A percentile compares a stretch with the other conserved stretches of the same genome.
phyloP scores from a whole-genome alignment of 2,888 invertebrate species.

The Sthenelais limicola region DNA sequence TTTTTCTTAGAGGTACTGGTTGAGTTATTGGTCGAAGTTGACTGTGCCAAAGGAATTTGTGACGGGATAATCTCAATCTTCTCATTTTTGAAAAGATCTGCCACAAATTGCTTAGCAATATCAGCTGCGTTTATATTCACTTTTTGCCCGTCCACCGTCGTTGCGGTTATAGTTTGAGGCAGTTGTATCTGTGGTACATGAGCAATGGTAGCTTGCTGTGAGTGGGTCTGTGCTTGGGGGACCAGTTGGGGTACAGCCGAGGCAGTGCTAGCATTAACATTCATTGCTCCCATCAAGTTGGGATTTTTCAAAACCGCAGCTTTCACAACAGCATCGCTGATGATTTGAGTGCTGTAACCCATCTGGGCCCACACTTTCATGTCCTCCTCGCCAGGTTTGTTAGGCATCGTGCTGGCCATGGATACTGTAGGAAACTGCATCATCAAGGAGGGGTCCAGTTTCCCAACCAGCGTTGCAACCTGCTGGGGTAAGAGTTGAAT shows the following conservation, averaged over 20 bases:
- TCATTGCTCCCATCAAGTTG: constrained; percentile 32
- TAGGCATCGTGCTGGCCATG: constrained; percentile 18
- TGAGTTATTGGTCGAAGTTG: no score
- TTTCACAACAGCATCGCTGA: constrained; percentile 31
- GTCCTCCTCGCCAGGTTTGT: constrained; percentile 30
- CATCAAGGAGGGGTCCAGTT: constrained; percentile 30
- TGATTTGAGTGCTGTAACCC: constrained; percentile 27
- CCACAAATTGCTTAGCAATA: constrained; percentile 32
- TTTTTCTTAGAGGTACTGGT: no score
- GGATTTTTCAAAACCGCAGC: constrained; percentile 25
- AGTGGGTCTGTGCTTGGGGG: constrained; percentile 7
- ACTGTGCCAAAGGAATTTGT: no score
- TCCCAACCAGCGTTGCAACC: constrained; percentile 23
- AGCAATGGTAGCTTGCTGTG: constrained; percentile 5
- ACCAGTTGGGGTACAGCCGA: constrained; percentile 2
- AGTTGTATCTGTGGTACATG: constrained; percentile 22
- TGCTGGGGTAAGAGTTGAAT: constrained; percentile 24
- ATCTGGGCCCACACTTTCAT: constrained; percentile 36
- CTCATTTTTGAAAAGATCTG: constrained; percentile 29
- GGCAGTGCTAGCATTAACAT: neutral
- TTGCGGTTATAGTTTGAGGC: constrained; percentile 26
- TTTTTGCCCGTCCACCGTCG: constrained; percentile 27
- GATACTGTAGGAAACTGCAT: constrained; percentile 28
- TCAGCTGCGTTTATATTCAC: constrained; percentile 29
- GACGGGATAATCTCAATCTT: constrained; percentile 26